These are phyloP conservation scores for Astreopora myriophthalma DNA, from an alignment of 64 coral and sea anemone species.

Conservation along the genomic window DNA sequence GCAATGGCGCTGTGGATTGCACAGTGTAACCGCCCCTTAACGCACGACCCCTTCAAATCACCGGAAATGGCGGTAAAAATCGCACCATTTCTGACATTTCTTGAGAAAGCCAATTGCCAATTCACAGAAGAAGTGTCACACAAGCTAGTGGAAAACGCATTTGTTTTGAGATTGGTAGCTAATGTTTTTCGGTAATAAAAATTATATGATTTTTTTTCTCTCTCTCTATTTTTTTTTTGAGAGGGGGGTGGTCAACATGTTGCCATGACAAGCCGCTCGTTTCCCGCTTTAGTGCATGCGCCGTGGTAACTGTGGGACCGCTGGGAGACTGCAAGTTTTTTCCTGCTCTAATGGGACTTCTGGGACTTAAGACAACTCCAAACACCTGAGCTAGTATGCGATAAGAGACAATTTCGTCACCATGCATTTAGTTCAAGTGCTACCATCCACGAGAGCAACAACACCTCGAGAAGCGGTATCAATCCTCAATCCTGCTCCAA, in stretches of 20 bases:
- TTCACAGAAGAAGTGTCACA: too few relatives aligned
- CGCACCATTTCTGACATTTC: too few relatives aligned
- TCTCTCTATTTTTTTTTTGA: not conserved
- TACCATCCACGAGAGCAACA: conserved; percentile 61
- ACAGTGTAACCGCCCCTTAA: too few relatives aligned
- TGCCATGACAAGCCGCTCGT: not conserved
- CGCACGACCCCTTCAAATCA: too few relatives aligned
- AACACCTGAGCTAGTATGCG: conserved; percentile 47
- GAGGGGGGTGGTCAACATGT: too few relatives aligned
- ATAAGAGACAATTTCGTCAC: conserved; percentile 28
- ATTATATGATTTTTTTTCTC: not conserved
- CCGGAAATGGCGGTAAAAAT: too few relatives aligned
- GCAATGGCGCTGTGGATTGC: too few relatives aligned
- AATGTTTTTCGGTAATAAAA: not conserved
- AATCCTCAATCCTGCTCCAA: not conserved
- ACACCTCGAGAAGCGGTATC: conserved; percentile 47
- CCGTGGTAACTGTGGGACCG: not conserved
- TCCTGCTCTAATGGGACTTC: conserved; percentile 16
- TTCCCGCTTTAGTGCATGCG: not conserved
- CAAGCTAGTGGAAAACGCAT: too few relatives aligned
- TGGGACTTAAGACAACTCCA: conserved; percentile 3
- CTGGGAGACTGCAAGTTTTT: not conserved
- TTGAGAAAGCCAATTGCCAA: too few relatives aligned
- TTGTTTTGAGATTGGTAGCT: too few relatives aligned
- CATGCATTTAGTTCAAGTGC: conserved; percentile 85